A percentile compares a stretch with the other conserved stretches of the same genome.
phyloP scores from a whole-genome alignment of 2,113 vertebrate genomes.

The Diphyllodes magnificus region DNA sequence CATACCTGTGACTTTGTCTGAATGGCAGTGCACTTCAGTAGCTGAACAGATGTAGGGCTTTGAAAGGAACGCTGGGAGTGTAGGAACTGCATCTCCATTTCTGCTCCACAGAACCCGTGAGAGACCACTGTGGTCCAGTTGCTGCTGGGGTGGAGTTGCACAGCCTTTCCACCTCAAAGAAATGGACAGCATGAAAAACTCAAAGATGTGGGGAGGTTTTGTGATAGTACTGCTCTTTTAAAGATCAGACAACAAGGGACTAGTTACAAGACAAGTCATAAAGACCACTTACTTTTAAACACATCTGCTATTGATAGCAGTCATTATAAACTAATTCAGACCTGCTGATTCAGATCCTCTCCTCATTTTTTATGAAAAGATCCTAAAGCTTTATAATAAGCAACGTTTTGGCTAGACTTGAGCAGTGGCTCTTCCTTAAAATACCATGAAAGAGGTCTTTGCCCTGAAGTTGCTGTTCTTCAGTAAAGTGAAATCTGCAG shows the following conservation, averaged over 20 bases:
- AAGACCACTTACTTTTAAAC: neutral
- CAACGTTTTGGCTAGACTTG: neutral
- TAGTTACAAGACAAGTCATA: neutral
- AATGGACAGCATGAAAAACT: neutral
- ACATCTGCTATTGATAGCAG: neutral
- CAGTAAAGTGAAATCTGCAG: neutral
- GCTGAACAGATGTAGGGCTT: neutral
- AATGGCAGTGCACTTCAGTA: neutral
- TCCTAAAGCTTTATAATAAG: neutral
- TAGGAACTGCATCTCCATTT: neutral
- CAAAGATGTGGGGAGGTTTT: rapidly evolving
- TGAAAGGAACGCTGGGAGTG: neutral
- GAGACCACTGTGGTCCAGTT: too few relatives aligned
- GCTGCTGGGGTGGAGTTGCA: neutral
- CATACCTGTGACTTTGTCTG: neutral
- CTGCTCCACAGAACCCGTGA: neutral
- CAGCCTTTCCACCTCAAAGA: neutral
- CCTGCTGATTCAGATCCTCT: neutral
- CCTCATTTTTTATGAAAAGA: neutral
- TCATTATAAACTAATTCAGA: neutral
- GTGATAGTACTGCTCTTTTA: neutral
- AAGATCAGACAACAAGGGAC: neutral
- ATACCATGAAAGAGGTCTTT: neutral
- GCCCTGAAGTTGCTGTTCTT: neutral
- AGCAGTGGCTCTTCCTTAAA: neutral